phyloP scores from a whole-genome alignment of 1,140 invertebrate species.

The Branchinecta lindahli region DNA sequence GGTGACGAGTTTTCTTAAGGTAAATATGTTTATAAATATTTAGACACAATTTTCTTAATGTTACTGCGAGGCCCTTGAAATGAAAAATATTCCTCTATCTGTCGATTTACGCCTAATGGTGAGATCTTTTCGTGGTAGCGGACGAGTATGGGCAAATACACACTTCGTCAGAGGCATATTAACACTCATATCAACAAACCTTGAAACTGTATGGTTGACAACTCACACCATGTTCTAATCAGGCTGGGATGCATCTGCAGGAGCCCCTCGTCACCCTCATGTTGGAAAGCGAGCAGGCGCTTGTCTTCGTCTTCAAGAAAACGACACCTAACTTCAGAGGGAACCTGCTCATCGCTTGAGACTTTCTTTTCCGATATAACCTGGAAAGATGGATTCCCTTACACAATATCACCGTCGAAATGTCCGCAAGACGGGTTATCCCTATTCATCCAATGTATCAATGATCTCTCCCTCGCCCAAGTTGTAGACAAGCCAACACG shows the following conservation, averaged over 20 bases:
- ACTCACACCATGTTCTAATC: slow-evolving; percentile 5
- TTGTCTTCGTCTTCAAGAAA: not conserved
- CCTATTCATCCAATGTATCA: not conserved
- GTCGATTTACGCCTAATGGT: no score
- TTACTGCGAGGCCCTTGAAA: no score
- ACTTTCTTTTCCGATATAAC: not conserved
- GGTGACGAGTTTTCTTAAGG: no score
- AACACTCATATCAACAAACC: no score
- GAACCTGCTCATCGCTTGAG: not conserved
- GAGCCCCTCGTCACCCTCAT: slow-evolving; percentile 3
- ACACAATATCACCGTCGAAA: not conserved
- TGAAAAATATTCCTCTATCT: no score
- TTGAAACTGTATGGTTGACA: not conserved
- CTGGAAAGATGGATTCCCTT: not conserved
- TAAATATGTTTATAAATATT: no score
- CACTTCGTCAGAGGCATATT: no score
- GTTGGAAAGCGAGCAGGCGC: not conserved
- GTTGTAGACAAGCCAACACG: not conserved
- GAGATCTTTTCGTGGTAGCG: no score
- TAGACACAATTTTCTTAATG: no score
- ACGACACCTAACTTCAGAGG: not conserved
- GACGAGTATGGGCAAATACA: no score
- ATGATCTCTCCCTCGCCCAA: slow-evolving; percentile 3
- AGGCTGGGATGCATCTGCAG: slow-evolving; percentile 4
- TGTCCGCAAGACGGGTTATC: not conserved